Evolutionary conservation across 2,888 invertebrate species (phyloP), one percentile per base, ranked within the genome.

Genomic region (Pantelozetes paolii): DNA sequence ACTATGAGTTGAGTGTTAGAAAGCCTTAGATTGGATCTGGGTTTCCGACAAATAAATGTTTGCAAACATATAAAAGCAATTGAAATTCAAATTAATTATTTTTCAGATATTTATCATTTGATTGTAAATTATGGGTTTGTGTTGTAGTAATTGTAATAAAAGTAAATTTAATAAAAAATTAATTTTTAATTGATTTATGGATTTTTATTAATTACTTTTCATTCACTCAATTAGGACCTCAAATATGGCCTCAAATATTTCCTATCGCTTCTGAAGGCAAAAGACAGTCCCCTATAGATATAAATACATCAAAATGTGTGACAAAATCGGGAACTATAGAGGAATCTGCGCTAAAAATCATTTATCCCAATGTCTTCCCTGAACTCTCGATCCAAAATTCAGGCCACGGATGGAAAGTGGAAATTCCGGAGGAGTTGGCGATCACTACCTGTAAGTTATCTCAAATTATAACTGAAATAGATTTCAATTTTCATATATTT

Each of bases 261-360:
- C 23, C 59, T 28, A 62, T 62, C 15, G 59, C 59, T 30, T 2
- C 28, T 15, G n/a, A n/a, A n/a, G 94, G 94, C 32, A 86, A 88
- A 40, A 86, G 90, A 8, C 94, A 94, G 84, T 93, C 93, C 75
- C 94, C 94, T 6, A 90, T 94, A 71, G 90, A 94, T 83, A 94
- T 94, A 54, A 36, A 77, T 67, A 45, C 71, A 8, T 18, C 74
- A 71, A 69, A 67, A 15, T 23, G 69, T 71, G 30, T 59, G 18
- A 30, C 62, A 1, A n/a, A 36, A n/a, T 32, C n/a, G 8, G 64
- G n/a, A 1, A 15, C 6, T 2, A n/a, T 8, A 23, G 11, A 5
- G 3, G 32, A 64, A 15, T 32, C 18, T 28, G 30, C n/a, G 6
- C 30, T 75, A 5, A 18, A 28, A n/a, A 20, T 71, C 5, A 23